Evolutionary conservation across 2,797 vertebrate species (phyloP).

Genomic region (Pempheris klunzingeri): DNA sequence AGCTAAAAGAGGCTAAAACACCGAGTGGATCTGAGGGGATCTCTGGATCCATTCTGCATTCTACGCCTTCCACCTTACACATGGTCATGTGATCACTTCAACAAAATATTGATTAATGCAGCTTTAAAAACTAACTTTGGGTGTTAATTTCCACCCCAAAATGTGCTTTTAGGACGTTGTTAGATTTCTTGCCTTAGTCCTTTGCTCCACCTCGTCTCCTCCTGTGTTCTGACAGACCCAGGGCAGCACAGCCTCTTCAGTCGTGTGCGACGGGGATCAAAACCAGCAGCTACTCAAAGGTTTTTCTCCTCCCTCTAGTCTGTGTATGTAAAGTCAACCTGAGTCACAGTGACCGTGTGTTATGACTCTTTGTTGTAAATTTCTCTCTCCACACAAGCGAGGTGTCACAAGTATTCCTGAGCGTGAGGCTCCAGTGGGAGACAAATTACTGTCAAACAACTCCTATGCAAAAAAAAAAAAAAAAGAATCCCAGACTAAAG

Average conservation of each 20-base stretch:
- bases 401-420: slow-evolving; percentile 74
- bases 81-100: neutral
- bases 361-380: slow-evolving; percentile 53
- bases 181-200: slow-evolving; percentile 5
- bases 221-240: slow-evolving; percentile 22
- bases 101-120: slow-evolving; percentile 20
- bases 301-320: slow-evolving; percentile 48
- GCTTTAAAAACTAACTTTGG: slow-evolving; percentile 42
- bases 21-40: too few relatives aligned
- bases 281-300: slow-evolving; percentile 75
- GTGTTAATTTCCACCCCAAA: neutral
- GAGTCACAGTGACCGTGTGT: slow-evolving; percentile 37
- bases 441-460: slow-evolving; percentile 65
- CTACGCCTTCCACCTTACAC: neutral
- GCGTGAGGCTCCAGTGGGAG: slow-evolving; percentile 46
- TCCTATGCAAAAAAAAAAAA: slow-evolving; percentile 81
- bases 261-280: slow-evolving; percentile 34
- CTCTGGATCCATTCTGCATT: too few relatives aligned
- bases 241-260: slow-evolving; percentile 1
- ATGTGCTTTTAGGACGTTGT: neutral
- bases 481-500: slow-evolving; percentile 66
- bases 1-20: slow-evolving; percentile 23
- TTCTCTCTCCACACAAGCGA: slow-evolving; percentile 64
- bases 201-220: neutral
- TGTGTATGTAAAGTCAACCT: slow-evolving; percentile 38